Percentiles rank a stretch among this genome's conserved stretches.
Conservation (phyloP, 2,888 invertebrate species). For the Acanthosepion esculentum region DNA sequence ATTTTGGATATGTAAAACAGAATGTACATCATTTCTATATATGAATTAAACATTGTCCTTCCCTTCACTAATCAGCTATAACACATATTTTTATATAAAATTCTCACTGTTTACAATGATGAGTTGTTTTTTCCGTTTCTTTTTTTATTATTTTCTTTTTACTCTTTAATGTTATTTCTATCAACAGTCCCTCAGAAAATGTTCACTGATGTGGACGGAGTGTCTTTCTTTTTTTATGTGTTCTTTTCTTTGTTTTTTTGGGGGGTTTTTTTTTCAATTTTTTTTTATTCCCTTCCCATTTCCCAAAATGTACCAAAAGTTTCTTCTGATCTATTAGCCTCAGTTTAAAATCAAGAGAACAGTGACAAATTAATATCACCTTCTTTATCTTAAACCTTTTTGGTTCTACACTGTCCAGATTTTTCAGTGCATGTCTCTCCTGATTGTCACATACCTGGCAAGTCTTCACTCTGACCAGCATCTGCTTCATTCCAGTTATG, state of each 20-base stretch:
- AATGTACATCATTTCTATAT: background rate
- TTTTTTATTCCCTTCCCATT: background rate
- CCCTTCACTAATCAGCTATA: background rate
- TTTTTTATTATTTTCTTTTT: background rate
- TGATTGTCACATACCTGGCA: constrained; percentile 13
- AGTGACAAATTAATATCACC: background rate
- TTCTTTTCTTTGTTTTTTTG: background rate
- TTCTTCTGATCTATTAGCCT: background rate
- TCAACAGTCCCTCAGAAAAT: background rate
- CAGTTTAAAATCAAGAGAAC: background rate
- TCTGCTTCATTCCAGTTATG: background rate
- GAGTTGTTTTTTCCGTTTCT: background rate
- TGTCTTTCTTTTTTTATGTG: background rate
- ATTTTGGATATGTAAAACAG: background rate
- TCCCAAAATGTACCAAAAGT: background rate
- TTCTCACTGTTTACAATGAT: background rate
- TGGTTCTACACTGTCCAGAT: background rate
- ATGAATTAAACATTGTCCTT: background rate
- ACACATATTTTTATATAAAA: background rate
- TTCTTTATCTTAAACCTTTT: background rate
- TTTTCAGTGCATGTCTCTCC: constrained; percentile 10
- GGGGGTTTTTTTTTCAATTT: background rate
- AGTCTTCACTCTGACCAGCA: constrained; percentile 2
- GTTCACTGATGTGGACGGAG: background rate
- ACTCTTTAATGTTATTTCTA: too few species aligned